A percentile compares a stretch with the other conserved stretches of the same genome.
These are phyloP conservation scores for Enteromius thamalakanensis DNA, from an alignment of 2,797 vertebrate genomes.

Conservation along the genomic window DNA sequence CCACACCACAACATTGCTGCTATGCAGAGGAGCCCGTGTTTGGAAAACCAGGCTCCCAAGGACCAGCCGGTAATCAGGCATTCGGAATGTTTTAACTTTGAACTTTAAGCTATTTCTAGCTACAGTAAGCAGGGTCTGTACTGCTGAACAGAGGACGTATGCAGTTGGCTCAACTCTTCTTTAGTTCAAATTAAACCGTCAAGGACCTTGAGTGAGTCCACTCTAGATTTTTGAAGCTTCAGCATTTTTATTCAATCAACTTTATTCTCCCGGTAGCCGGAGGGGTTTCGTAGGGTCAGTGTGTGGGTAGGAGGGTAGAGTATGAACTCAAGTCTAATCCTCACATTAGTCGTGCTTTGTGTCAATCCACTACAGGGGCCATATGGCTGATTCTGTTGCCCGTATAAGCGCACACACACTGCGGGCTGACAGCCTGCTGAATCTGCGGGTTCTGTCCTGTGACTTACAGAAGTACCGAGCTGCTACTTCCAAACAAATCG, in stretches of 20 bases:
- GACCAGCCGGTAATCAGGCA: conserved; percentile 18
- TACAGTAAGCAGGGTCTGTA: not conserved
- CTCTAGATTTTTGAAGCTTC: conserved; percentile 16
- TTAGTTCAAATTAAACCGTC: conserved; percentile 4
- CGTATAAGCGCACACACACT: conserved; percentile 18
- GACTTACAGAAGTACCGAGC: conserved; percentile 18
- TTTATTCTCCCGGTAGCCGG: not conserved
- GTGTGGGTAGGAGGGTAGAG: not conserved
- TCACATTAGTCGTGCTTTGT: conserved; percentile 42
- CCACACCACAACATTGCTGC: conserved; percentile 43
- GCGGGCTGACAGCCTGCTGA: conserved; percentile 22
- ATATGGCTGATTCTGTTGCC: conserved; percentile 44
- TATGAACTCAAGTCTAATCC: conserved; percentile 47
- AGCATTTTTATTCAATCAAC: conserved; percentile 22
- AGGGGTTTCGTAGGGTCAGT: conserved; percentile 20
- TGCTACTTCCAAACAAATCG: not conserved
- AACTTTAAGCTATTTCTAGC: not conserved
- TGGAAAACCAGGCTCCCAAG: conserved; percentile 9
- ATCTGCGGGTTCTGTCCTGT: conserved; percentile 33
- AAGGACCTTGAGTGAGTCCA: conserved; percentile 2
- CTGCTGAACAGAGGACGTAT: conserved; percentile 3
- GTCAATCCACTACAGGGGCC: conserved; percentile 45
- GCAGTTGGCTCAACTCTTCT: not conserved
- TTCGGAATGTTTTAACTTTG: conserved; percentile 1
- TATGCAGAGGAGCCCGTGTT: conserved; percentile 17